These are phyloP conservation scores for Apotomis betuletana DNA, from an alignment of 2,888 invertebrate genomes.

Conservation along the genomic window DNA sequence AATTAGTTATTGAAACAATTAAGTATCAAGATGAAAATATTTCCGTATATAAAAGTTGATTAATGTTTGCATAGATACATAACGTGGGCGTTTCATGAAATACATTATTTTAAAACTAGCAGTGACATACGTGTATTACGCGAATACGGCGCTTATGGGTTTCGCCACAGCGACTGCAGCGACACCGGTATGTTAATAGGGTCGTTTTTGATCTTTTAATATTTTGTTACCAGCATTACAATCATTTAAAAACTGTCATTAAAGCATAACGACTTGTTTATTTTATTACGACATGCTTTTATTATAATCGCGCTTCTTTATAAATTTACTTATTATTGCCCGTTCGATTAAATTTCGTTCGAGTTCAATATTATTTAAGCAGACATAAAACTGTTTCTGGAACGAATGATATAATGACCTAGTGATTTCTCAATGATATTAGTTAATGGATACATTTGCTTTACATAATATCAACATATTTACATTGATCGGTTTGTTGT, in stretches of 20 bases:
- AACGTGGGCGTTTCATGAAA: background rate
- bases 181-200: slow-evolving; percentile 44
- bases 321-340: background rate
- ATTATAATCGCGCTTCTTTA: background rate
- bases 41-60: too few species aligned
- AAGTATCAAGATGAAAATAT: too few species aligned
- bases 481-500: too few species aligned
- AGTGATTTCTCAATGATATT: too few species aligned
- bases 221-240: slow-evolving; percentile 35
- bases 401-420: too few species aligned
- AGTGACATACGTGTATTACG: slow-evolving; percentile 31
- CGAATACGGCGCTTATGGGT: slow-evolving; percentile 37
- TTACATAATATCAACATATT: too few species aligned
- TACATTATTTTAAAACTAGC: background rate
- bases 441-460: too few species aligned
- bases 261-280: slow-evolving; percentile 8
- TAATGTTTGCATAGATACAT: too few species aligned
- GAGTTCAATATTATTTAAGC: too few species aligned
- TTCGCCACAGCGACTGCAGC: slow-evolving; percentile 36
- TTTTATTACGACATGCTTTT: background rate
- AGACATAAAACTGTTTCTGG: too few species aligned
- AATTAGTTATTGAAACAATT: too few species aligned
- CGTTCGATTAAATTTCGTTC: too few species aligned
- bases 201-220: slow-evolving; percentile 43
- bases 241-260: slow-evolving; percentile 2